A percentile compares a stretch with the other conserved stretches of the same genome.
Evolutionary conservation across 2,113 vertebrate species (phyloP).

Genomic region (Upupa epops): DNA sequence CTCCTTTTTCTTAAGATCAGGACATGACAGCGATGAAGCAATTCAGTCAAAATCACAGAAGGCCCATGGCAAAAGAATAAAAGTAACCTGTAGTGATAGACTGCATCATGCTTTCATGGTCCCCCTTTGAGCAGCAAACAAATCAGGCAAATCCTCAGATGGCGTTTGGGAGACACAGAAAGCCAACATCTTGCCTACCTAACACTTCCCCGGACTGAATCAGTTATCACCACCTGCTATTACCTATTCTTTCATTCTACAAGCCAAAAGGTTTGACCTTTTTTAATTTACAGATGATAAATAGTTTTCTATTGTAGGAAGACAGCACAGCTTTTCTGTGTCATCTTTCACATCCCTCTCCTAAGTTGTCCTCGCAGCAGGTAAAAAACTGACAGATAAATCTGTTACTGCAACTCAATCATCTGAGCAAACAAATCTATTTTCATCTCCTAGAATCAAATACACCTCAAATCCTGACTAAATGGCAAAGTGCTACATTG

Average conservation of each 20-base stretch:
- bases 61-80: background rate
- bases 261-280: background rate
- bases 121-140: background rate
- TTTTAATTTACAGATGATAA: background rate
- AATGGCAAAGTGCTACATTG: fast-evolving
- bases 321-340: background rate
- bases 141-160: background rate
- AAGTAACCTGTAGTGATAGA: background rate
- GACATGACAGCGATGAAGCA: no score
- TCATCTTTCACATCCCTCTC: background rate
- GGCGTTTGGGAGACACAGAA: background rate
- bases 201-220: background rate
- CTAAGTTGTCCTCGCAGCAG: background rate
- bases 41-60: background rate
- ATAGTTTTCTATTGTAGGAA: background rate
- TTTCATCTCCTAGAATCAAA: background rate
- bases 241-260: background rate
- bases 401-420: background rate
- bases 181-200: background rate
- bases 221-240: background rate
- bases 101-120: background rate
- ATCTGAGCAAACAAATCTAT: background rate
- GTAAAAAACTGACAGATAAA: background rate
- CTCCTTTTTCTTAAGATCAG: no score
- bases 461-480: background rate